Conservation (phyloP, 2,888 invertebrate genomes). For the Dolichomitus sp. region DNA sequence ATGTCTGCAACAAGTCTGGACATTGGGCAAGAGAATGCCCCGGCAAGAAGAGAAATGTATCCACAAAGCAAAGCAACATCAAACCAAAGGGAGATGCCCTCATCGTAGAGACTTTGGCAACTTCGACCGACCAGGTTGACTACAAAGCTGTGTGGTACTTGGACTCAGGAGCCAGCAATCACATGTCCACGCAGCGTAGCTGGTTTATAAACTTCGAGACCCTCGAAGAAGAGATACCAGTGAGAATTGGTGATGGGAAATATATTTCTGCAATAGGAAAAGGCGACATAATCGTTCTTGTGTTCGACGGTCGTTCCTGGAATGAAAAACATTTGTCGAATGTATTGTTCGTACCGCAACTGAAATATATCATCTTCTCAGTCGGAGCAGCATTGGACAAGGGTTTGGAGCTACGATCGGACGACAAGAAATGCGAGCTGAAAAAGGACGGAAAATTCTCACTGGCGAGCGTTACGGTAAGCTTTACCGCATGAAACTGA, state of each 20-base stretch:
- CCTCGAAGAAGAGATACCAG: conserved; percentile 9
- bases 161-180: conserved; percentile 67
- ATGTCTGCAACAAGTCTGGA: conserved; percentile 65
- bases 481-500: conserved; percentile 62
- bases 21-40: conserved; percentile 48
- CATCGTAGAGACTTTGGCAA: conserved; percentile 21
- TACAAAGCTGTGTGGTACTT: conserved; percentile 42
- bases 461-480: conserved; percentile 54
- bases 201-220: conserved; percentile 58
- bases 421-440: conserved; percentile 32
- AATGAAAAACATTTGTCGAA: conserved; percentile 50
- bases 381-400: conserved; percentile 58
- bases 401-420: conserved; percentile 34
- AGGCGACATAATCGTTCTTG: conserved; percentile 61
- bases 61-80: conserved; percentile 6
- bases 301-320: conserved; percentile 64
- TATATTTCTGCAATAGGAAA: conserved; percentile 45
- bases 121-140: conserved; percentile 15
- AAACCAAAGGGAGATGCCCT: conserved; percentile 30
- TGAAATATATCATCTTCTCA: conserved; percentile 58
- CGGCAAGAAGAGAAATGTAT: conserved; percentile 5
- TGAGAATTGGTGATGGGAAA: conserved; percentile 60
- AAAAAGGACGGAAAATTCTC: conserved; percentile 34
- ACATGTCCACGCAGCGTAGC: conserved; percentile 60
- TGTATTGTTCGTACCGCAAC: conserved; percentile 60